Evolutionary conservation across 2,797 vertebrate genomes (phyloP).

Genomic region (Hafferia zeledoni): DNA sequence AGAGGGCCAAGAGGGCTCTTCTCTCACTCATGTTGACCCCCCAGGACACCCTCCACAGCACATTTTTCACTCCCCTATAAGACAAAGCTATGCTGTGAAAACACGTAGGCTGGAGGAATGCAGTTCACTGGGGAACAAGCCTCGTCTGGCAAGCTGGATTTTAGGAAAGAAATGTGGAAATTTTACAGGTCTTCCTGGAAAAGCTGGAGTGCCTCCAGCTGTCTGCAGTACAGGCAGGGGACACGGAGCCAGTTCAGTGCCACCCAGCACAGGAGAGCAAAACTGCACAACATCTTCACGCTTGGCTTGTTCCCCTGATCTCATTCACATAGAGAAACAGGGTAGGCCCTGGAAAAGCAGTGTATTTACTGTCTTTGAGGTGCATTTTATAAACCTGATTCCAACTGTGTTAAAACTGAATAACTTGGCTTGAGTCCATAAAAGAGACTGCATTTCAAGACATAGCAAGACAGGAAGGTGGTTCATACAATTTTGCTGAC

Average conservation of each 20-base stretch:
- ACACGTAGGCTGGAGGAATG: background rate
- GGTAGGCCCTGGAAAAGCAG: background rate
- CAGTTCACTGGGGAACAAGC: background rate
- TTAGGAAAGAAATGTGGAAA: background rate
- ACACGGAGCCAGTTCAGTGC: background rate
- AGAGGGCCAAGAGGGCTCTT: background rate
- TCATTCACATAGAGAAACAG: background rate
- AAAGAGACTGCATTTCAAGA: background rate
- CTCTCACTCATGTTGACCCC: background rate
- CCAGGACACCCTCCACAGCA: background rate
- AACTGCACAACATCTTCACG: background rate
- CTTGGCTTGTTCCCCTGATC: background rate
- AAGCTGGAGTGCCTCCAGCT: background rate
- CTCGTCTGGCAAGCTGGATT: background rate
- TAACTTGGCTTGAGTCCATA: background rate
- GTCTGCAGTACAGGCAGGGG: background rate
- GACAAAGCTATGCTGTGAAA: background rate
- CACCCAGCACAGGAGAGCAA: background rate
- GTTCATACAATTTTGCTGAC: background rate
- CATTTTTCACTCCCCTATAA: background rate
- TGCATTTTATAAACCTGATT: background rate
- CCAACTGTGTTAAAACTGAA: background rate
- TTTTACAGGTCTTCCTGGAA: background rate
- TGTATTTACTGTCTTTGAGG: background rate
- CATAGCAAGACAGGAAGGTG: background rate